Conservation (phyloP, 2,797 vertebrate genomes). For the Esox masquinongy region DNA sequence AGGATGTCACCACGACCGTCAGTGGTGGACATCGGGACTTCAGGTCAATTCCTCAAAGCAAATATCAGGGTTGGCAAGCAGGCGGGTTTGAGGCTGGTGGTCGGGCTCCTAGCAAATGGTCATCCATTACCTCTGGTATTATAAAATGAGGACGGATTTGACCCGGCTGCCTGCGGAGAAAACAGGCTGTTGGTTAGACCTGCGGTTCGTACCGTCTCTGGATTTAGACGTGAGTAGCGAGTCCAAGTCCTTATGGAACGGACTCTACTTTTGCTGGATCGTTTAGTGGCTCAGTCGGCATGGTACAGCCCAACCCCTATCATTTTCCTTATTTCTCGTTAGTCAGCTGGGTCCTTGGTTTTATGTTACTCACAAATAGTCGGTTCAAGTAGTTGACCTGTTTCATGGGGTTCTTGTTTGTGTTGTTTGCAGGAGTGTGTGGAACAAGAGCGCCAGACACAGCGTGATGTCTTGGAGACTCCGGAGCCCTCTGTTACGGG, state of each 20-base stretch:
- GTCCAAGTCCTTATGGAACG: neutral
- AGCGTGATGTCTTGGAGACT: constrained; percentile 12
- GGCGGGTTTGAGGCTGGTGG: neutral
- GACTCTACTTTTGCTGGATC: neutral
- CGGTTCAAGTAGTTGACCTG: neutral
- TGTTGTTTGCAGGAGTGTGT: constrained; percentile 60
- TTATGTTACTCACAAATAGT: neutral
- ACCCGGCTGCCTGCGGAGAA: neutral
- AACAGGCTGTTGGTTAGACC: neutral
- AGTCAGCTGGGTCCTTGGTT: neutral
- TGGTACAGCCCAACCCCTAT: neutral
- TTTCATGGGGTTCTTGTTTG: neutral
- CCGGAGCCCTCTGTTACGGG: constrained; percentile 72
- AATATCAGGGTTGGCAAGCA: neutral
- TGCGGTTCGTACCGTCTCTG: neutral
- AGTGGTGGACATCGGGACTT: neutral
- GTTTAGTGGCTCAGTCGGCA: neutral
- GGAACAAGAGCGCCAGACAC: constrained; percentile 45
- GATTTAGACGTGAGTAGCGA: neutral
- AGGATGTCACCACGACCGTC: neutral
- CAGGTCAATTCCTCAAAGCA: neutral
- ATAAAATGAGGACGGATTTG: neutral
- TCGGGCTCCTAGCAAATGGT: neutral
- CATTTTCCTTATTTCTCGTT: neutral
- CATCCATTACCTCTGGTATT: neutral